Percentiles rank a stretch among this genome's conserved stretches.
Conservation (phyloP, 2,797 vertebrate genomes). For the Danio aesculapii region DNA sequence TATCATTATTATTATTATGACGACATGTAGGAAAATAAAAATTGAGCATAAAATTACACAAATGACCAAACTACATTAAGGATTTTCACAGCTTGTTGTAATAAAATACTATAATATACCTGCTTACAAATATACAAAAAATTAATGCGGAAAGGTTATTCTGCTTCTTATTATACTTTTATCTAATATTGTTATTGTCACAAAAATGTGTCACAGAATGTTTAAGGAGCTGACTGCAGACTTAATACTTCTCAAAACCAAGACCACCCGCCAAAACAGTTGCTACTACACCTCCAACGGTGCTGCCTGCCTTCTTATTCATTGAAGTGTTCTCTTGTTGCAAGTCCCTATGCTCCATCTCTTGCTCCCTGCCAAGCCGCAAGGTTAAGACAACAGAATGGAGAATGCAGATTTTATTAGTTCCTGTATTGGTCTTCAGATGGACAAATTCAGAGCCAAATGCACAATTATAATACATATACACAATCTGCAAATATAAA, state of each 20-base stretch:
- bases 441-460: constrained; percentile 55
- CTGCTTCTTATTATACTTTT: background rate
- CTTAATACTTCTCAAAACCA: constrained; percentile 52
- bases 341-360: constrained; percentile 55
- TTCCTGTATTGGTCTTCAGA: constrained; percentile 68
- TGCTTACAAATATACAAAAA: background rate
- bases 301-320: constrained; percentile 36
- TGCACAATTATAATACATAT: background rate
- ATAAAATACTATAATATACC: background rate
- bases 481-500: constrained; percentile 63
- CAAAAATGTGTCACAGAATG: constrained; percentile 9
- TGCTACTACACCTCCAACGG: constrained; percentile 53
- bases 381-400: constrained; percentile 77
- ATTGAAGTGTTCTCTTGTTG: constrained; percentile 54
- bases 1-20: background rate
- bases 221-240: constrained; percentile 35
- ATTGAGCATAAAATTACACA: background rate
- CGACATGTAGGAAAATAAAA: background rate
- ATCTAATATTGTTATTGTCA: too few relatives aligned
- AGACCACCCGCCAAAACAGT: constrained; percentile 64
- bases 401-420: constrained; percentile 73
- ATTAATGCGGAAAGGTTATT: background rate
- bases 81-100: background rate
- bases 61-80: background rate
- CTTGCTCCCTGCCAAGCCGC: constrained; percentile 66